A percentile compares a stretch with the other conserved stretches of the same genome.
These are phyloP conservation scores for Sebastes oblongus DNA, from an alignment of 2,797 vertebrate genomes.

Conservation along the genomic window DNA sequence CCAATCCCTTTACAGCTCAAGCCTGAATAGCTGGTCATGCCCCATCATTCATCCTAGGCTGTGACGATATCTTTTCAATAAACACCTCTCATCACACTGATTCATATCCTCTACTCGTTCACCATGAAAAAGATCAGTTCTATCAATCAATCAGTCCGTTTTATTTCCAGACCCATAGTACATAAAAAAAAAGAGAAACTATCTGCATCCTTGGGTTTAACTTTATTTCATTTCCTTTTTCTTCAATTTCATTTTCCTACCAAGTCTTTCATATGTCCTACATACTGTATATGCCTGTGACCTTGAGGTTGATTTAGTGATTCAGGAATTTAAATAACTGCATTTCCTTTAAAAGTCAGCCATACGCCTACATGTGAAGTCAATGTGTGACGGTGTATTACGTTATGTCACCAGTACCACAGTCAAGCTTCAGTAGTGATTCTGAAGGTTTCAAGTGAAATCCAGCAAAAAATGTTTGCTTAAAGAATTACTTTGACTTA, in stretches of 20 bases:
- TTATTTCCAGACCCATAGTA: background rate
- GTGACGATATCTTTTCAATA: slow-evolving; percentile 28
- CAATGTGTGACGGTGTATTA: background rate
- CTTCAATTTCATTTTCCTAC: background rate
- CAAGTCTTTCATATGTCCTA: background rate
- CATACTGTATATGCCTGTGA: background rate
- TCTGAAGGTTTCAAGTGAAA: background rate
- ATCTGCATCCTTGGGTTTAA: background rate
- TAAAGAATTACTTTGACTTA: background rate
- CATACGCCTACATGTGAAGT: background rate
- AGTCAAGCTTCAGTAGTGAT: background rate
- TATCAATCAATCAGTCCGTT: slow-evolving; percentile 5
- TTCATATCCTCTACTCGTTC: background rate
- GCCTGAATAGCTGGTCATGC: slow-evolving; percentile 31
- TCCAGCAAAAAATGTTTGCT: background rate
- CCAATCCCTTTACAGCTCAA: slow-evolving; percentile 8
- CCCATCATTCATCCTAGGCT: slow-evolving; percentile 21
- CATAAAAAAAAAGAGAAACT: background rate
- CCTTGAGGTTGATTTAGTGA: background rate
- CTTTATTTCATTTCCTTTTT: background rate
- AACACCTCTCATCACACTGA: slow-evolving; percentile 5
- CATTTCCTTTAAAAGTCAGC: background rate
- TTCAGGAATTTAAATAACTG: background rate
- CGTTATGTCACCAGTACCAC: background rate
- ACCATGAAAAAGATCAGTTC: background rate